Percentiles rank a stretch among this genome's conserved stretches.
phyloP scores from a whole-genome alignment of 2,888 invertebrate genomes.

The Leptopilina drosophilae region DNA sequence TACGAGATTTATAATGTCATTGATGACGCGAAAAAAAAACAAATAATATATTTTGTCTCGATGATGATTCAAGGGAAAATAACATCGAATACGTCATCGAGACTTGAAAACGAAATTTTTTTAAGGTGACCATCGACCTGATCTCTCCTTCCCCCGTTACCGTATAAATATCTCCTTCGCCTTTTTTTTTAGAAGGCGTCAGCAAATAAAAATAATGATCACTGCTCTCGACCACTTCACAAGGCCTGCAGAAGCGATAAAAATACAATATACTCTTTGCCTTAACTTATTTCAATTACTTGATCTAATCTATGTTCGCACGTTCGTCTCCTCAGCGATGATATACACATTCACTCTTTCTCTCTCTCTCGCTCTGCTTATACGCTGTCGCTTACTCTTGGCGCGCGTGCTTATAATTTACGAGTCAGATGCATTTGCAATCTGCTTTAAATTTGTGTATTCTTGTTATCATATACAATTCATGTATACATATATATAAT shows the following conservation, averaged over 20 bases:
- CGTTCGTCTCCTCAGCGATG: constrained; percentile 34
- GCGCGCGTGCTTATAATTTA: constrained; percentile 35
- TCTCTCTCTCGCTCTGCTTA: not conserved
- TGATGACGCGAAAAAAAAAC: constrained; percentile 55
- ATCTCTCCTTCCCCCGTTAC: not conserved
- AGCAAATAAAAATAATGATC: constrained; percentile 30
- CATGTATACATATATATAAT: not conserved
- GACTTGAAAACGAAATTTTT: not conserved
- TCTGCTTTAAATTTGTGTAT: constrained; percentile 9
- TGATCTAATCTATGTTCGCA: constrained; percentile 48
- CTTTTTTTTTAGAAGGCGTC: constrained; percentile 26
- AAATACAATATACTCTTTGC: constrained; percentile 44
- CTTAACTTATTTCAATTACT: constrained; percentile 52
- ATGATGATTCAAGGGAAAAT: constrained; percentile 36
- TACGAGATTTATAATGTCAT: constrained; percentile 55
- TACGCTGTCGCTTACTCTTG: not conserved
- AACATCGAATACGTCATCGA: constrained; percentile 26
- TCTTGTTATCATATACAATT: not conserved
- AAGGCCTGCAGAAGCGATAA: constrained; percentile 45
- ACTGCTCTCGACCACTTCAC: constrained; percentile 26
- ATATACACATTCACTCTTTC: not conserved
- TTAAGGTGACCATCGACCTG: not conserved
- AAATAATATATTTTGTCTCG: not conserved
- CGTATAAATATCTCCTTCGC: constrained; percentile 30
- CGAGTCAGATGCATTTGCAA: not conserved